These are phyloP conservation scores for Garra rufa DNA, from an alignment of 2,113 vertebrate genomes.

Conservation along the genomic window DNA sequence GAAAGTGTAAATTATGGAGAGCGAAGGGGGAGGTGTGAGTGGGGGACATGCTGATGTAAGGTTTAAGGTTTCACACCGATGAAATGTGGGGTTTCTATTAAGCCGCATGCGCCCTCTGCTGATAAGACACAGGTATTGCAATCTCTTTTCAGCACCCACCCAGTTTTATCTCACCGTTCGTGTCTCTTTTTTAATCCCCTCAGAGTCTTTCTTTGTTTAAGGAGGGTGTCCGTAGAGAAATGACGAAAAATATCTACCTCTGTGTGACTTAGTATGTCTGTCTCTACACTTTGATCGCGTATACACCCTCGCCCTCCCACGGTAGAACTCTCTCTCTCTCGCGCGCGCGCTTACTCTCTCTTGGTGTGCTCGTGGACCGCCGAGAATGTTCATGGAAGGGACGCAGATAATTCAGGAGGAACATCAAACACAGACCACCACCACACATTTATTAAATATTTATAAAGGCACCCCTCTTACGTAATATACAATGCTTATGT, in stretches of 20 bases:
- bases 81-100: not conserved
- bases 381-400: not conserved
- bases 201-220: conserved; percentile 1
- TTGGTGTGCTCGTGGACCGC: not conserved
- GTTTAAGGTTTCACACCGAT: conserved; percentile 16
- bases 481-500: conserved; percentile 53
- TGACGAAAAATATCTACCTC: not conserved
- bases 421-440: conserved; percentile 48
- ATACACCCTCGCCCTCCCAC: not conserved
- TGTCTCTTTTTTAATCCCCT: conserved; percentile 1
- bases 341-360: too few relatives aligned
- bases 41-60: conserved; percentile 22
- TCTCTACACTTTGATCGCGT: conserved; percentile 14
- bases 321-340: too few relatives aligned
- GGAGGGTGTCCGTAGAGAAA: not conserved
- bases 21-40: conserved; percentile 20
- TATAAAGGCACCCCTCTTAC: conserved; percentile 46
- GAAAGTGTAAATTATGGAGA: conserved; percentile 33
- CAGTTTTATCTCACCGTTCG: not conserved
- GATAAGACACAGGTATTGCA: not conserved
- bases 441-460: conserved; percentile 49
- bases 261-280: not conserved
- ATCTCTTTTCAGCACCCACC: not conserved
- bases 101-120: conserved; percentile 42
- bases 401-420: conserved; percentile 31